A percentile compares a stretch with the other conserved stretches of the same genome.
Conservation (phyloP, 2,113 vertebrate genomes). For the Hystrix cristata region DNA sequence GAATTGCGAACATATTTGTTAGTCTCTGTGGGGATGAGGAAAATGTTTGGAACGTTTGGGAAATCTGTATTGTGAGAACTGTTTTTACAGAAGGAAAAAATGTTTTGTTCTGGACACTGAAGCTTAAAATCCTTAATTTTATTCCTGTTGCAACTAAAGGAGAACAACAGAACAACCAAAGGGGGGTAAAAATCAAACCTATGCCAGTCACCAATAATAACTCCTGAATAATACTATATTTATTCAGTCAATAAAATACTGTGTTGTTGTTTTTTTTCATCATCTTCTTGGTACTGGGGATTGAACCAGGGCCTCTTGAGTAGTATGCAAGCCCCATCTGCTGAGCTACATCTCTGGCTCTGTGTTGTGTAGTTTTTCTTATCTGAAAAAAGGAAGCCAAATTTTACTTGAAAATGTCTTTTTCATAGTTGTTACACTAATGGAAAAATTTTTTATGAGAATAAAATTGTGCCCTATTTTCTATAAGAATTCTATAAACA, state of each 20-base stretch:
- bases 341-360: not conserved
- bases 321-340: not conserved
- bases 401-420: conserved; percentile 33
- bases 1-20: conserved; percentile 77
- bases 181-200: not conserved
- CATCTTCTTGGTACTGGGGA: not conserved
- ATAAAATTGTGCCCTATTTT: not conserved
- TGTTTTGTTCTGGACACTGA: not conserved
- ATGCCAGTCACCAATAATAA: conserved; percentile 33
- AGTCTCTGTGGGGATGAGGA: conserved; percentile 69
- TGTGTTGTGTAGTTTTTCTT: not conserved
- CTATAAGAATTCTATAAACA: not conserved
- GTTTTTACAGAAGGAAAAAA: conserved; percentile 54
- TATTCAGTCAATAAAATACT: conserved; percentile 39
- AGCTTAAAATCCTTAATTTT: conserved; percentile 66
- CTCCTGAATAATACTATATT: not conserved
- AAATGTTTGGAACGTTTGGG: conserved; percentile 82
- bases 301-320: not conserved
- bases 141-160: conserved; percentile 42
- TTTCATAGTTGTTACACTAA: conserved; percentile 18
- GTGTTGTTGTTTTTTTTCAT: not conserved
- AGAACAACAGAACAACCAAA: conserved; percentile 23
- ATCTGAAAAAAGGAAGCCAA: not conserved
- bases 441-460: conserved; percentile 11
- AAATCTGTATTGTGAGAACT: conserved; percentile 81